Evolutionary conservation across 2,113 vertebrate genomes (phyloP).

Genomic region (Hippocampus zosterae): DNA sequence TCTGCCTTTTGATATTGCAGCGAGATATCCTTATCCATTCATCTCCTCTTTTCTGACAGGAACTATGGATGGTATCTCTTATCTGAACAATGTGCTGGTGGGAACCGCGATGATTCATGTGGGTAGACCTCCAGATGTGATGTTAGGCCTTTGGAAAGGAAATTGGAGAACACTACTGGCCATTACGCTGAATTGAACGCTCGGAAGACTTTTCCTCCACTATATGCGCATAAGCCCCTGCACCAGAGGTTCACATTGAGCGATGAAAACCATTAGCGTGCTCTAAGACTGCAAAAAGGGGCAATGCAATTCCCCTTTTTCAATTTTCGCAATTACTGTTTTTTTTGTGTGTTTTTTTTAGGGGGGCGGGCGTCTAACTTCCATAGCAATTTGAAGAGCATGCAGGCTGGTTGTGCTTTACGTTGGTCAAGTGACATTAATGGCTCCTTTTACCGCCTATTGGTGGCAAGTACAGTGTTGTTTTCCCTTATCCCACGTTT

Average conservation of each 20-base stretch:
- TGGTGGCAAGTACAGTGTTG: slow-evolving; percentile 16
- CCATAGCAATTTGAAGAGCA: background rate
- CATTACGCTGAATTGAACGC: background rate
- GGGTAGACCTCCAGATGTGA: slow-evolving; percentile 10
- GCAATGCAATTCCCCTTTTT: slow-evolving; percentile 13
- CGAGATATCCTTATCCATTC: slow-evolving; percentile 22
- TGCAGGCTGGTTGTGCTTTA: background rate
- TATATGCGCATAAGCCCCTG: background rate
- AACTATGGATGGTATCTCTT: slow-evolving; percentile 40
- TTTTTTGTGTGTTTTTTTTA: background rate
- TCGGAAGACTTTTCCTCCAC: background rate
- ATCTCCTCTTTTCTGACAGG: slow-evolving; percentile 29
- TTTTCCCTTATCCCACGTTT: slow-evolving; percentile 27
- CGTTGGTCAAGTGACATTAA: slow-evolving; percentile 28
- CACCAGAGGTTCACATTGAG: background rate
- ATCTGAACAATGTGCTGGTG: slow-evolving; percentile 7
- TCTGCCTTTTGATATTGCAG: slow-evolving; percentile 9
- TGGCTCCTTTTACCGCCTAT: slow-evolving; percentile 10
- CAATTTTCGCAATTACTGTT: background rate
- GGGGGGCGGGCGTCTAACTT: background rate
- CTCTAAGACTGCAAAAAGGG: slow-evolving; percentile 11
- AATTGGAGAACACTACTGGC: background rate
- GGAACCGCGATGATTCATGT: slow-evolving; percentile 19
- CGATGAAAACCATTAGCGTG: slow-evolving; percentile 26
- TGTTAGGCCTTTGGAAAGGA: background rate